Conservation (phyloP, 2,797 vertebrate species). For the Champsocephalus gunnari region DNA sequence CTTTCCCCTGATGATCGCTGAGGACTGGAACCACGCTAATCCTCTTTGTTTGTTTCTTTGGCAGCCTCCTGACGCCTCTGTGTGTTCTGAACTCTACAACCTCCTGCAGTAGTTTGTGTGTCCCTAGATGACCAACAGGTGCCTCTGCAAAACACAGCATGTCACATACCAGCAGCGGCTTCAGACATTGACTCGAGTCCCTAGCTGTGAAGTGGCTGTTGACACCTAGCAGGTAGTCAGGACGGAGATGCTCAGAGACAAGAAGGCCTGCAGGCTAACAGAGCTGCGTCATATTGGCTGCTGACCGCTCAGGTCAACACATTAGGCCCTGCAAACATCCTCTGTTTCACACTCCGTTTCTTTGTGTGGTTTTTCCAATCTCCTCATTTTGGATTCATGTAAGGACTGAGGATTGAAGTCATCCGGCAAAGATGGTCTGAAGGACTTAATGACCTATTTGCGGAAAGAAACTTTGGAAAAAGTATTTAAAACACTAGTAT, state of each 20-base stretch:
- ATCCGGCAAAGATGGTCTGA: constrained; percentile 37
- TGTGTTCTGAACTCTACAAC: background rate
- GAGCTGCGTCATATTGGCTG: constrained; percentile 5
- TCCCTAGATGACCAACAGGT: constrained; percentile 29
- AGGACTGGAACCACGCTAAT: constrained; percentile 17
- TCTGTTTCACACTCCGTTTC: background rate
- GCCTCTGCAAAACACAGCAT: constrained; percentile 6
- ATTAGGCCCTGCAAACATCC: background rate
- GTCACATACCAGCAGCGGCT: constrained; percentile 31
- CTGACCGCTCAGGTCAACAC: constrained; percentile 14
- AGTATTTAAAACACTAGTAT: background rate
- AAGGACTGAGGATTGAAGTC: constrained; percentile 37
- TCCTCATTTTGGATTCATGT: constrained; percentile 42
- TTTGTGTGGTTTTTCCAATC: constrained; percentile 16
- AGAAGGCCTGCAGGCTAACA: constrained; percentile 17
- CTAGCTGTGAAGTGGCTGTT: constrained; percentile 17
- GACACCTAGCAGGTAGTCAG: constrained; percentile 2
- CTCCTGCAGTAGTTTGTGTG: constrained; percentile 1
- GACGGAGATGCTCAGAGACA: constrained; percentile 7
- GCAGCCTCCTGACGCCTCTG: constrained; percentile 1
- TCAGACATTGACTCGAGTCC: background rate
- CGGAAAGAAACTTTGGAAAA: constrained; percentile 35
- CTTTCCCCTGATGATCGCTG: background rate
- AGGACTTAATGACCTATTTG: constrained; percentile 44
- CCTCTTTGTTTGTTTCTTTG: constrained; percentile 18